Conservation (phyloP, 2,113 vertebrate genomes). For the Ancistrus triradiatus region DNA sequence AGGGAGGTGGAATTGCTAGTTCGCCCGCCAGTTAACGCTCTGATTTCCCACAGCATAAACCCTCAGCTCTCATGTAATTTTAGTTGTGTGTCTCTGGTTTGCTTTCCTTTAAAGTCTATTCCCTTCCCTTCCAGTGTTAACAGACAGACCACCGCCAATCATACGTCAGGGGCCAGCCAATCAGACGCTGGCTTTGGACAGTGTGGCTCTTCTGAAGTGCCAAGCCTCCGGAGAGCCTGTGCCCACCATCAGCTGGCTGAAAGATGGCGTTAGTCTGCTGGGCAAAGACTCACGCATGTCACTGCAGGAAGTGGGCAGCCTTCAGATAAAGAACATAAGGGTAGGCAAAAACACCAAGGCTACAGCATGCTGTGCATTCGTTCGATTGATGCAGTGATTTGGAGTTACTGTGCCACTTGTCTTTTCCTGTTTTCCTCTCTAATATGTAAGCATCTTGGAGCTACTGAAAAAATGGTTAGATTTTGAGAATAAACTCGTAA, state of each 20-base stretch:
- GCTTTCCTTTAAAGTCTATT: constrained; percentile 22
- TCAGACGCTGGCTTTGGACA: constrained; percentile 87
- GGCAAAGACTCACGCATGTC: constrained; percentile 87
- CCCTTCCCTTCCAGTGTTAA: constrained; percentile 74
- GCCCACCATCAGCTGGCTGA: constrained; percentile 94
- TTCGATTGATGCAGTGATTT: neutral
- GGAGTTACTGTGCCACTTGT: neutral
- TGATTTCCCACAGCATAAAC: too few relatives aligned
- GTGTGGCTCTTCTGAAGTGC: constrained; percentile 87
- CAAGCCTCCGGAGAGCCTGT: constrained; percentile 92
- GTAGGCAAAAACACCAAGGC: constrained; percentile 59
- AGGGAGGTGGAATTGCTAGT: too few relatives aligned
- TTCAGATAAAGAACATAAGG: constrained; percentile 88
- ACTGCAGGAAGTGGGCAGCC: constrained; percentile 86
- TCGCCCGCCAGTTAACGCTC: too few relatives aligned
- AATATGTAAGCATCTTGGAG: neutral
- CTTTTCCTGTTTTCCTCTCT: neutral
- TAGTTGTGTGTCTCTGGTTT: neutral
- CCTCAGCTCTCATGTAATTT: neutral
- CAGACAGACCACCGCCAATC: constrained; percentile 94
- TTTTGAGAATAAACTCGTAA: too few relatives aligned
- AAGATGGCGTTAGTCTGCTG: constrained; percentile 90
- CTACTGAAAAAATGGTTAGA: too few relatives aligned
- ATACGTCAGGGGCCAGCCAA: constrained; percentile 95
- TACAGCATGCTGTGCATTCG: neutral